Evolutionary conservation across 2,797 vertebrate genomes (phyloP), one percentile per base, ranked within the genome.

Genomic region (Falco berigora): DNA sequence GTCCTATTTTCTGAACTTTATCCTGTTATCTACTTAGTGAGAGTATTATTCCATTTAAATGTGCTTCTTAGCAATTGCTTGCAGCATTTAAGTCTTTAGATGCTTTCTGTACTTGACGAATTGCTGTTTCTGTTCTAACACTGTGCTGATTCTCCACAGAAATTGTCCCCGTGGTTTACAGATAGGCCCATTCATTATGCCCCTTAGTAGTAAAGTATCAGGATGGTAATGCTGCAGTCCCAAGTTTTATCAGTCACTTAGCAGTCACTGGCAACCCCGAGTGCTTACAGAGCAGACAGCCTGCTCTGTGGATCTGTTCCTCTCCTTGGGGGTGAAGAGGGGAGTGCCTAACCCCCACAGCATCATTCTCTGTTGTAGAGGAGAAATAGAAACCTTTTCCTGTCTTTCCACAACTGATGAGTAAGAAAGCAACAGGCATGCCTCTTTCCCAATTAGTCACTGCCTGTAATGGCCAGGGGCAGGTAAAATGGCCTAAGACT

Each of bases 1-100:
- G 83, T 77, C 73, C 53, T 46, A 16, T 92, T 92, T 91, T 74
- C 64, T 49, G 75, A 82, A 92, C 87, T 97, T 95, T 94, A 91
- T 97, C 92, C 92, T 72, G 88, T 92, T 96, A 97, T 78, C 93
- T 95, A 18, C 76, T 95, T 93, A 86, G 83, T 72, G 68, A 66
- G 82, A 90, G 80, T 52, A 62, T 95, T 95, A 94, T 59, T 94
- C 94, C 76, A 59, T 86, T 92, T 86, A 94, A 94, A 93, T 92
- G 90, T 64, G 61, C 73, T 96, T 69, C 90, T 94, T 92, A 72
- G 90, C 66, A 94, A 92, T 93, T 95, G 82, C 88, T 93, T 68
- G 86, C 36, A 81, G 72, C 90, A 8, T 93, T 97, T 93, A 94
- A 88, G 64, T 53, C 75, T 92, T 96, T 88, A 93, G 93, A 58